These are phyloP conservation scores for Sisyra terminalis DNA, from an alignment of 2,888 invertebrate genomes.

Conservation along the genomic window DNA sequence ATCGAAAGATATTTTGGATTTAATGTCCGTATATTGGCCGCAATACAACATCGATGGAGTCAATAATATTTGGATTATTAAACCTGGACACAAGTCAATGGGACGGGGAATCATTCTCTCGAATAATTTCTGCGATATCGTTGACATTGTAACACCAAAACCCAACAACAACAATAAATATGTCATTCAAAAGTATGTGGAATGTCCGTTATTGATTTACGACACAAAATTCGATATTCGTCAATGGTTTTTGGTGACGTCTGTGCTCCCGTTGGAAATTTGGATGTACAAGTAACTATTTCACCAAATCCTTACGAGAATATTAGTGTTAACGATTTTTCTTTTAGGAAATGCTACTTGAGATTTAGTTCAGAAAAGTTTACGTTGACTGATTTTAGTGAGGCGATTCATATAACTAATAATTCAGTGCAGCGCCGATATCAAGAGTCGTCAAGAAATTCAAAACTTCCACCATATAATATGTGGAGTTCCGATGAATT, in stretches of 20 bases:
- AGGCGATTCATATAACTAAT: conserved; percentile 85
- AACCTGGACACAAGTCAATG: conserved; percentile 85
- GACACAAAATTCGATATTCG: conserved; percentile 89
- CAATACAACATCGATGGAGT: too few relatives aligned
- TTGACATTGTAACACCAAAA: conserved; percentile 48
- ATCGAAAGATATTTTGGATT: too few relatives aligned
- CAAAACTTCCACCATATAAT: conserved; percentile 70
- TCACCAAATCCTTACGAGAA: neutral
- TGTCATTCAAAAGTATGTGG: conserved; percentile 94
- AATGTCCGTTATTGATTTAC: conserved; percentile 74
- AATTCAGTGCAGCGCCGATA: conserved; percentile 87
- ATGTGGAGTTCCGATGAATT: conserved; percentile 90
- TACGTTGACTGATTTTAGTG: conserved; percentile 72
- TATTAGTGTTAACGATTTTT: conserved; percentile 11
- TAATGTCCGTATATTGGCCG: too few relatives aligned
- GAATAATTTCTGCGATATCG: conserved; percentile 72
- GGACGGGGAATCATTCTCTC: conserved; percentile 80
- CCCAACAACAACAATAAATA: conserved; percentile 54
- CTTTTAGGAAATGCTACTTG: conserved; percentile 68
- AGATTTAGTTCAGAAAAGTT: conserved; percentile 85
- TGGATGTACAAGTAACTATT: conserved; percentile 76
- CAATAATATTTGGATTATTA: conserved; percentile 30
- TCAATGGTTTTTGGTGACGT: conserved; percentile 89
- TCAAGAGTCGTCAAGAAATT: conserved; percentile 48
- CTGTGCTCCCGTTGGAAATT: conserved; percentile 75